Conservation (phyloP, 2,113 vertebrate species). For the Corythornis vintsioides region DNA sequence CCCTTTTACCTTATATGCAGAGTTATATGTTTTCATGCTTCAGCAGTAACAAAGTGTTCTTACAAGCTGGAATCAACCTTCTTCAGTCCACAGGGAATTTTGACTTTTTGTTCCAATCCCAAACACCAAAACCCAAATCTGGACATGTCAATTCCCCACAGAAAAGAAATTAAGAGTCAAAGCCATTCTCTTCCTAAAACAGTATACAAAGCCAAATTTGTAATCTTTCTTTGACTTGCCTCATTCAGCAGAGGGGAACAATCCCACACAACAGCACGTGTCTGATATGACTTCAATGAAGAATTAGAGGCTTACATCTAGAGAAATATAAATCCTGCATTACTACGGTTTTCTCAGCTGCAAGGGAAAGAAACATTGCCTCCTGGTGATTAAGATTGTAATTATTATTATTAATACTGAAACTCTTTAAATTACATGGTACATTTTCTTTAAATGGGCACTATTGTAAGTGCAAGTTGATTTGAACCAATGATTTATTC, state of each 20-base stretch:
- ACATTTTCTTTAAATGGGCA: conserved; percentile 31
- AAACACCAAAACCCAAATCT: background rate
- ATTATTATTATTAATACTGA: conserved; percentile 47
- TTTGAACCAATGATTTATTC: conserved; percentile 40
- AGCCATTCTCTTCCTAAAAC: background rate
- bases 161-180: background rate
- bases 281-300: background rate
- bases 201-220: background rate
- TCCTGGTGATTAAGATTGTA: conserved; percentile 54
- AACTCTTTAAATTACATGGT: conserved; percentile 1
- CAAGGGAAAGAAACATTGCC: conserved; percentile 56
- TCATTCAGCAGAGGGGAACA: background rate
- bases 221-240: background rate
- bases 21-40: background rate
- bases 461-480: background rate
- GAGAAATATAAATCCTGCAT: background rate
- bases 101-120: background rate
- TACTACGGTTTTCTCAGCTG: background rate
- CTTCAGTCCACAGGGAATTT: background rate
- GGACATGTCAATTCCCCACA: background rate
- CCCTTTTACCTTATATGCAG: background rate
- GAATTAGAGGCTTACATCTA: background rate
- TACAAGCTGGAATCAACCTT: background rate
- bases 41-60: background rate
- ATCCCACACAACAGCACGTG: fast-evolving